Percentiles rank a stretch among this genome's conserved stretches.
Conservation (phyloP, 1,140 invertebrate species). For the Ladona fulva region DNA sequence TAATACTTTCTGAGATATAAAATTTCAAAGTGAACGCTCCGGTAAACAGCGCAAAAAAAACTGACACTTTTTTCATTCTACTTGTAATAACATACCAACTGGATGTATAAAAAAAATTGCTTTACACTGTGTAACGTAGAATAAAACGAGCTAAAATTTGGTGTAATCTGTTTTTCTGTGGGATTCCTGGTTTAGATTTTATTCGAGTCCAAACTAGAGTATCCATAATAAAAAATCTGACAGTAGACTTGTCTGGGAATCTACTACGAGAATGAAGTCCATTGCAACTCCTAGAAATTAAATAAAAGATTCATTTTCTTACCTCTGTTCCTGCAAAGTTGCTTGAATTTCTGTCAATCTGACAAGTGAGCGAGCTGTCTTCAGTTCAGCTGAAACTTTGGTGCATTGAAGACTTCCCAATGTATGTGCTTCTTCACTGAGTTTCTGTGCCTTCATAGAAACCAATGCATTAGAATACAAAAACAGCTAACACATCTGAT, state of each 20-base stretch:
- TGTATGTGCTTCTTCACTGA: constrained; percentile 73
- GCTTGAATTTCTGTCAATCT: constrained; percentile 93
- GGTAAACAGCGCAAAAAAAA: no score
- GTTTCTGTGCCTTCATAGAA: constrained; percentile 62
- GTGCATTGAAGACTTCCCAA: constrained; percentile 82
- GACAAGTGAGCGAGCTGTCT: constrained; percentile 87
- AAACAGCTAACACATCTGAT: constrained; percentile 15
- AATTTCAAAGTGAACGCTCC: no score
- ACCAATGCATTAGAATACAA: constrained; percentile 17
- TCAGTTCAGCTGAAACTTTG: constrained; percentile 87
- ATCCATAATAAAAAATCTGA: neutral
- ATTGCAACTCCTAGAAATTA: neutral
- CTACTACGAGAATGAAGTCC: neutral
- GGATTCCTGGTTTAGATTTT: no score
- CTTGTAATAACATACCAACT: no score
- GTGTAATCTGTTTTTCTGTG: no score
- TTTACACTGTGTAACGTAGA: no score
- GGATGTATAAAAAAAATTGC: no score
- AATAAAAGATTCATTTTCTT: constrained; percentile 28
- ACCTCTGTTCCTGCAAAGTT: constrained; percentile 95
- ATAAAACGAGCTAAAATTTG: no score
- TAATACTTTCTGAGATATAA: no score
- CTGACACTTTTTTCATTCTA: no score
- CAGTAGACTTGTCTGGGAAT: neutral
- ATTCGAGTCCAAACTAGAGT: no score